These are phyloP conservation scores for Gnathonemus echidnorhynchus DNA, from an alignment of 2,113 vertebrate species.

Conservation along the genomic window DNA sequence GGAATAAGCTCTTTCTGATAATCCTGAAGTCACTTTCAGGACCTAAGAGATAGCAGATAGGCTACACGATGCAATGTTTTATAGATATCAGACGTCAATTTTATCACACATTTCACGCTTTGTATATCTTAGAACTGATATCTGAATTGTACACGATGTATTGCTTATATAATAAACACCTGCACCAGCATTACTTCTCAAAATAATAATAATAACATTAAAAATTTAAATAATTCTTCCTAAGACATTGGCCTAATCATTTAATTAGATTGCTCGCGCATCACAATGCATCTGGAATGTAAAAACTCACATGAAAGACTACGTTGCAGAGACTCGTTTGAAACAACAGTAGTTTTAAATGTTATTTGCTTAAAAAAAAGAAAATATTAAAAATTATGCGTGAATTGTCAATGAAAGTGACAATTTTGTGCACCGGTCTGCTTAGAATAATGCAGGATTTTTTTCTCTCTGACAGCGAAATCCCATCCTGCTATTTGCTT, in stretches of 20 bases:
- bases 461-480: conserved; percentile 70
- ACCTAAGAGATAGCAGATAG: neutral
- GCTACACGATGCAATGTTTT: neutral
- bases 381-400: neutral
- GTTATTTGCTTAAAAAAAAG: neutral
- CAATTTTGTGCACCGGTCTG: neutral
- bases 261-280: neutral
- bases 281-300: neutral
- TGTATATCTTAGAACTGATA: neutral
- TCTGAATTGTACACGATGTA: neutral
- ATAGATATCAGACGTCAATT: neutral
- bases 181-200: neutral
- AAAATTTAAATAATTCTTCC: neutral
- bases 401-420: neutral
- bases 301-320: neutral
- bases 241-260: neutral
- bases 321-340: neutral
- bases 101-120: neutral
- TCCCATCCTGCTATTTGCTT: conserved; percentile 66
- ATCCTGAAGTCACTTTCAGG: neutral
- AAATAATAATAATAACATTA: neutral
- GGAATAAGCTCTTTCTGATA: neutral
- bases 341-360: neutral
- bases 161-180: neutral
- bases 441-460: conserved; percentile 29